A percentile compares a stretch with the other conserved stretches of the same genome.
These are phyloP conservation scores for Drosophila histrio DNA, from an alignment of 2,888 invertebrate species.

Conservation along the genomic window DNA sequence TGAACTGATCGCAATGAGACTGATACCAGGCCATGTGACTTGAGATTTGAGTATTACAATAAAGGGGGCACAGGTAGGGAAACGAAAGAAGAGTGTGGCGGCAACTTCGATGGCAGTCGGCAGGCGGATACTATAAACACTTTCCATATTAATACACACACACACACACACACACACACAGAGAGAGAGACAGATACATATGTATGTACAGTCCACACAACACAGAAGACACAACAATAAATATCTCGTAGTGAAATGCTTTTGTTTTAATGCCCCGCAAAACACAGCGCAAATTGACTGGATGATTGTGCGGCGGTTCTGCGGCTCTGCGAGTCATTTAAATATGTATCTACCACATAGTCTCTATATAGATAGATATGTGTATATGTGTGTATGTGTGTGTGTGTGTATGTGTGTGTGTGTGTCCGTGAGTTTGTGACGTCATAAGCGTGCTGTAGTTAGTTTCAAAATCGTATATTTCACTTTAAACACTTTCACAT, in stretches of 20 bases:
- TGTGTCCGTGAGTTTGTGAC: conserved; percentile 42
- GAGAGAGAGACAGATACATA: not conserved
- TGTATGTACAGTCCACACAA: not conserved
- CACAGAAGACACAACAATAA: conserved; percentile 56
- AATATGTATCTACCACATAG: conserved; percentile 24
- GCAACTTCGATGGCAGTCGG: conserved; percentile 45
- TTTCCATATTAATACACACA: conserved; percentile 53
- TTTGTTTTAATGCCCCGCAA: conserved; percentile 79
- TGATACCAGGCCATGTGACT: conserved; percentile 21
- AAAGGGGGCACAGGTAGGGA: not conserved
- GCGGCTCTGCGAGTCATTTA: conserved; percentile 42
- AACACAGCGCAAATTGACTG: conserved; percentile 78
- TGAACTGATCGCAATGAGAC: conserved; percentile 17
- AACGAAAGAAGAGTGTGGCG: conserved; percentile 18
- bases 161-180: not conserved
- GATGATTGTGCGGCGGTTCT: conserved; percentile 71
- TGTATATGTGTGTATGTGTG: not conserved
- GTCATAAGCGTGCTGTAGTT: conserved; percentile 39
- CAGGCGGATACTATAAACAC: conserved; percentile 66
- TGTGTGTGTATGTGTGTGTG: conserved; percentile 11
- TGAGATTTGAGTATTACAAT: conserved; percentile 1
- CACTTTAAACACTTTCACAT: conserved; percentile 41
- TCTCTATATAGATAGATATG: not conserved
- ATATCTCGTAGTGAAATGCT: conserved; percentile 75
- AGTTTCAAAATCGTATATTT: not conserved